Percentiles rank a stretch among this genome's conserved stretches.
These are phyloP conservation scores for Hirtodrosophila confusa DNA, from an alignment of 2,888 invertebrate genomes.

Conservation along the genomic window DNA sequence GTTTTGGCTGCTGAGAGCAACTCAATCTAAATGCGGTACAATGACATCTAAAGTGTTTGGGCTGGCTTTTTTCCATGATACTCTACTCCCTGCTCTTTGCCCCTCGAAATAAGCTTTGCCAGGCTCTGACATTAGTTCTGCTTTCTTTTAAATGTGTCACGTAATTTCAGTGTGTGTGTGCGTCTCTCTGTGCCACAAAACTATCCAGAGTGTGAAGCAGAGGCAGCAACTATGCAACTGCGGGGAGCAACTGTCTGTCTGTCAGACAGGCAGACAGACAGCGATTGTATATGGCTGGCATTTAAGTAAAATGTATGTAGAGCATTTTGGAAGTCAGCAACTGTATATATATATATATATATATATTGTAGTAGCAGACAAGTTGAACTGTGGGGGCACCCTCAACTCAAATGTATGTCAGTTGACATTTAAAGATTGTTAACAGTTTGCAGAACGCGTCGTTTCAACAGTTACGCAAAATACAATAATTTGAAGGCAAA, in stretches of 20 bases:
- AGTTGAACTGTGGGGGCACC: slow-evolving; percentile 24
- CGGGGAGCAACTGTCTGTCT: neutral
- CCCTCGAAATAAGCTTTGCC: slow-evolving; percentile 29
- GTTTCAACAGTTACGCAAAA: slow-evolving; percentile 1
- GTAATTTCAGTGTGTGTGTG: slow-evolving; percentile 63
- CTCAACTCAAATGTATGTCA: slow-evolving; percentile 61
- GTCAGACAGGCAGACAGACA: slow-evolving; percentile 18
- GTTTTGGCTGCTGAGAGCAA: slow-evolving; percentile 78
- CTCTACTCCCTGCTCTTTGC: neutral
- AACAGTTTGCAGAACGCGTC: slow-evolving; percentile 55
- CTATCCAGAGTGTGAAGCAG: slow-evolving; percentile 23
- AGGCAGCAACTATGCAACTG: neutral
- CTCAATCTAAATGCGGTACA: slow-evolving; percentile 81
- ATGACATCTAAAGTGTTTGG: slow-evolving; percentile 80
- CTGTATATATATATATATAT: neutral
- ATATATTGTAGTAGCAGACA: slow-evolving; percentile 1
- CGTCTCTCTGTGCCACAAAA: slow-evolving; percentile 26
- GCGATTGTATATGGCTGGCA: slow-evolving; percentile 77
- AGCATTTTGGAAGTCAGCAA: slow-evolving; percentile 59
- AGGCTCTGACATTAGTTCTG: slow-evolving; percentile 70
- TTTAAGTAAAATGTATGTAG: slow-evolving; percentile 75
- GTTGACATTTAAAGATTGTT: slow-evolving; percentile 73
- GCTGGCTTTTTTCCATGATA: slow-evolving; percentile 50
- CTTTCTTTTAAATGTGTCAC: slow-evolving; percentile 79
- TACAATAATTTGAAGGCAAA: slow-evolving; percentile 26